Evolutionary conservation across 2,113 vertebrate species (phyloP).

Genomic region (Tragelaphus imberbis): DNA sequence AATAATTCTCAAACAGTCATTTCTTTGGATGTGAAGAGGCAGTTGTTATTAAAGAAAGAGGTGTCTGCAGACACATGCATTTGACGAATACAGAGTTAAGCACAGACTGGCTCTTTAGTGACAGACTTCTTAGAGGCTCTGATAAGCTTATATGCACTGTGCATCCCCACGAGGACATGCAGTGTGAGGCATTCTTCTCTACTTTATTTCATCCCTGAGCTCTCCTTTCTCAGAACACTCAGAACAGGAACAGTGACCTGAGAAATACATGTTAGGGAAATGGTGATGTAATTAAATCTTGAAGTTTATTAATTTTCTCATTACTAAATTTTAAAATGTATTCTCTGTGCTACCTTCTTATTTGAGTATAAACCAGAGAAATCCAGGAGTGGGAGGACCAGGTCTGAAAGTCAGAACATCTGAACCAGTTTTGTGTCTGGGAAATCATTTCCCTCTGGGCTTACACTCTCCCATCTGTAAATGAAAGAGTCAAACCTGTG

Average conservation of each 20-base stretch:
- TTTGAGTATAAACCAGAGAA: neutral
- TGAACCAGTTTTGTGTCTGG: neutral
- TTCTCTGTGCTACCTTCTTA: neutral
- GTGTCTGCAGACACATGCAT: neutral
- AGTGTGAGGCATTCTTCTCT: neutral
- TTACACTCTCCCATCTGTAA: neutral
- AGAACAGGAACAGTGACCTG: neutral
- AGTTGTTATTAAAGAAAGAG: neutral
- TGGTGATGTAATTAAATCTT: neutral
- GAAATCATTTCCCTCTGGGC: neutral
- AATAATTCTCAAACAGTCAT: neutral
- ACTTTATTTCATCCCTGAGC: neutral
- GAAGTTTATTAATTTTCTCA: conserved; percentile 26
- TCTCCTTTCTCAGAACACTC: neutral
- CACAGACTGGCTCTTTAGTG: neutral
- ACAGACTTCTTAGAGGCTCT: neutral
- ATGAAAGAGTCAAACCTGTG: neutral
- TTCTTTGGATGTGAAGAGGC: neutral
- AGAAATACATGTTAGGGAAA: neutral
- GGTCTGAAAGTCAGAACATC: neutral
- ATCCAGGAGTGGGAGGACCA: too few species aligned
- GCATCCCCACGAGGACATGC: neutral
- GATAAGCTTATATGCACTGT: neutral
- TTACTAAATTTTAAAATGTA: neutral
- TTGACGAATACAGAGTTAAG: neutral